A percentile compares a stretch with the other conserved stretches of the same genome.
phyloP scores from a whole-genome alignment of 2,888 invertebrate species.

The Catotricha subobsoleta region DNA sequence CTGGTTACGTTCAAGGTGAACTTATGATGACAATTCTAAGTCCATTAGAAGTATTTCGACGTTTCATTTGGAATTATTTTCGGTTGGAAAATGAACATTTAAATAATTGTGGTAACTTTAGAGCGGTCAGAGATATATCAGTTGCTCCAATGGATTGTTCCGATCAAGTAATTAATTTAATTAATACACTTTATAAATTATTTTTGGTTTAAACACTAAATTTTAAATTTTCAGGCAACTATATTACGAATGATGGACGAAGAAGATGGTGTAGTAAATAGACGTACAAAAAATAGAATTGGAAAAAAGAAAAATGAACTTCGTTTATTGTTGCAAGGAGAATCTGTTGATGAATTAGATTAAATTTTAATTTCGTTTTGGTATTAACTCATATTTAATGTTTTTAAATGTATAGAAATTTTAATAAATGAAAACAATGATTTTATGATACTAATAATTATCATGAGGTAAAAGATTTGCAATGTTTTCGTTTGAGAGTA shows the following conservation, averaged over 20 bases:
- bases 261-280: constrained; percentile 26
- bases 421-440: no score
- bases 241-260: constrained; percentile 31
- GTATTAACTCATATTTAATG: no score
- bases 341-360: constrained; percentile 25
- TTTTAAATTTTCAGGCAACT: constrained; percentile 33
- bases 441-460: no score
- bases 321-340: constrained; percentile 23
- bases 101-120: constrained; percentile 77
- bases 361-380: no score
- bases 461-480: no score
- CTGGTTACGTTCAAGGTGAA: constrained; percentile 42
- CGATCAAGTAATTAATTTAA: constrained; percentile 37
- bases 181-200: neutral
- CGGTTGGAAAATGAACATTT: constrained; percentile 78
- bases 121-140: constrained; percentile 72
- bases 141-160: constrained; percentile 59
- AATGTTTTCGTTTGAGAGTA: no score
- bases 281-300: constrained; percentile 18
- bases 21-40: constrained; percentile 46
- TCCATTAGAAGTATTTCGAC: constrained; percentile 48
- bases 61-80: constrained; percentile 81
- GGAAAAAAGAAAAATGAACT: constrained; percentile 22
- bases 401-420: no score
- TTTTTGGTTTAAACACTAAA: neutral